phyloP scores from a whole-genome alignment of 2,797 vertebrate genomes.

The Eulemur rubriventer region DNA sequence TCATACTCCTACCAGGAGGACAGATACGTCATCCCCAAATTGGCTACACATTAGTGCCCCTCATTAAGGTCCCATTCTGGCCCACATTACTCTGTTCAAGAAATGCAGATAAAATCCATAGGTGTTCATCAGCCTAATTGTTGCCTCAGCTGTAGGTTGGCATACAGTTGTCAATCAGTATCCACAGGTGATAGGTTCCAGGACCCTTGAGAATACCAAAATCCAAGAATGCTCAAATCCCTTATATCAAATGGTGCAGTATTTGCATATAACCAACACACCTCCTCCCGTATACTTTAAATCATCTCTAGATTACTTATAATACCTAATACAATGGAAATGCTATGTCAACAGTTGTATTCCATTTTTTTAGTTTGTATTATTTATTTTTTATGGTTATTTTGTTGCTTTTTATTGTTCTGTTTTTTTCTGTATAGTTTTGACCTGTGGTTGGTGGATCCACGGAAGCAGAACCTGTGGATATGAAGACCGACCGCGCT shows the following conservation, averaged over 20 bases:
- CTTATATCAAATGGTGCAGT: too few species aligned
- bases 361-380: background rate
- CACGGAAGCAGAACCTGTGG: background rate
- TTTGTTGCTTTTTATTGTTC: background rate
- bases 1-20: background rate
- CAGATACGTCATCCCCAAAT: background rate
- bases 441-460: background rate
- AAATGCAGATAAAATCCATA: background rate
- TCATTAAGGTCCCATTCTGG: background rate
- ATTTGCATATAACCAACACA: too few species aligned
- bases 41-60: background rate
- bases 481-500: background rate
- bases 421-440: background rate
- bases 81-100: background rate
- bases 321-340: background rate
- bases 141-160: background rate
- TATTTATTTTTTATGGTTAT: background rate
- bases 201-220: too few species aligned
- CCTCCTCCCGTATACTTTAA: too few species aligned
- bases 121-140: background rate
- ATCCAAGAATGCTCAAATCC: too few species aligned
- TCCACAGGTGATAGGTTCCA: background rate
- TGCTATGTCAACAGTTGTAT: background rate
- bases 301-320: too few species aligned
- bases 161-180: background rate